Conservation (phyloP, 1,140 invertebrate genomes). For the Orchestia grillus region DNA sequence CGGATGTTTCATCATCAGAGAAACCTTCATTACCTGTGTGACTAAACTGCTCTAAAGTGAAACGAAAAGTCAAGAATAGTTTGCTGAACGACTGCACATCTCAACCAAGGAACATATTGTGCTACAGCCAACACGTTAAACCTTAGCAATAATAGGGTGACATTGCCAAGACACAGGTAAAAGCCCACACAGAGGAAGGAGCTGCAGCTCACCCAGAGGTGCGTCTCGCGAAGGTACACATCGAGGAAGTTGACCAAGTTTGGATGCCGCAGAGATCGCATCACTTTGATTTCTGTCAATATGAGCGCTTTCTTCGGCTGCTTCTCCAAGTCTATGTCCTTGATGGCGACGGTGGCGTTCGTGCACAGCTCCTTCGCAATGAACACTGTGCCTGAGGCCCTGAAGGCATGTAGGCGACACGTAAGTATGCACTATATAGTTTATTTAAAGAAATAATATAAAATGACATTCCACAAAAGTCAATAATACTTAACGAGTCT, state of each 20-base stretch:
- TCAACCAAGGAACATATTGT: background rate
- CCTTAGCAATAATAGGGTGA: no score
- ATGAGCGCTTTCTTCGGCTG: conserved; percentile 95
- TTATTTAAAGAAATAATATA: no score
- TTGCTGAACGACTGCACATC: background rate
- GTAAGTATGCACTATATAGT: no score
- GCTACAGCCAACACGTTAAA: no score
- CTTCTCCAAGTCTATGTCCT: conserved; percentile 94
- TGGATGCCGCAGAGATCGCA: conserved; percentile 93
- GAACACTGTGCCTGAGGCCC: conserved; percentile 90
- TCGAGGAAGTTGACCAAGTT: conserved; percentile 98
- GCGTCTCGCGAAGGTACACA: conserved; percentile 89
- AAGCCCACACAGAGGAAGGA: background rate
- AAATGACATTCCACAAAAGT: no score
- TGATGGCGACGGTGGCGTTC: conserved; percentile 89
- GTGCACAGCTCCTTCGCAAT: conserved; percentile 83
- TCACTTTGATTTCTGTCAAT: conserved; percentile 93
- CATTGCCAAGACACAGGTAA: no score
- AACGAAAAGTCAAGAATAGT: background rate
- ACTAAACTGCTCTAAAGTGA: no score
- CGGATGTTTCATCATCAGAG: no score
- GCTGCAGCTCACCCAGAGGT: conserved; percentile 83
- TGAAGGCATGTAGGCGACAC: no score
- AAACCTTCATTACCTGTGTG: no score
- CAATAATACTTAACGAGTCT: no score